Evolutionary conservation across 2,888 invertebrate genomes (phyloP).

Genomic region (Watsonalla binaria): DNA sequence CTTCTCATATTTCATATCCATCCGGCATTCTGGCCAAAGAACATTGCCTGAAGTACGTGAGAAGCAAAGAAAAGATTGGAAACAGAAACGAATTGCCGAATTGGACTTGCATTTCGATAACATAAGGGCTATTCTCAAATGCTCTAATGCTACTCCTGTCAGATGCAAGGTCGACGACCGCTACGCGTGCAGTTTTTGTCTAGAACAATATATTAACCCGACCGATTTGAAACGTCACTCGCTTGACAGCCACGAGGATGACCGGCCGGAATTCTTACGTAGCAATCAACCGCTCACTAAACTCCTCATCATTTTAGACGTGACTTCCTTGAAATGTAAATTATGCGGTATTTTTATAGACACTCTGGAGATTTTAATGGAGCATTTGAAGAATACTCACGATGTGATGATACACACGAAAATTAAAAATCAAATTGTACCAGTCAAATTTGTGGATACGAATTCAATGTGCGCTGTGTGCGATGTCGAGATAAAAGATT

Average conservation of each 20-base stretch:
- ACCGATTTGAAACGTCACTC: conserved; percentile 47
- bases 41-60: conserved; percentile 17
- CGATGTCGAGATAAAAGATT: conserved; percentile 23
- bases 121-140: conserved; percentile 40
- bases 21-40: conserved; percentile 30
- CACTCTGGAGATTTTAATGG: conserved; percentile 39
- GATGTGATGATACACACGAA: conserved; percentile 43
- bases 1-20: conserved; percentile 40
- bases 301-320: conserved; percentile 52
- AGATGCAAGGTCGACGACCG: conserved; percentile 38
- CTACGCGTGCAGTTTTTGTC: conserved; percentile 55
- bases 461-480: conserved; percentile 37
- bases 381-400: conserved; percentile 45
- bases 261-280: conserved; percentile 36
- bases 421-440: conserved; percentile 54
- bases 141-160: conserved; percentile 55
- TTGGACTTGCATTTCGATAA: conserved; percentile 56
- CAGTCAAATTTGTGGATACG: conserved; percentile 31
- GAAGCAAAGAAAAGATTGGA: conserved; percentile 16
- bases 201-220: conserved; percentile 43
- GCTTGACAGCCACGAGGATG: conserved; percentile 26
- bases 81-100: conserved; percentile 35
- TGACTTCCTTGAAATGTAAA: conserved; percentile 44
- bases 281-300: conserved; percentile 38
- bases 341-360: conserved; percentile 35